These are phyloP conservation scores for Furcula furcula DNA, from an alignment of 2,888 invertebrate species.

Conservation along the genomic window DNA sequence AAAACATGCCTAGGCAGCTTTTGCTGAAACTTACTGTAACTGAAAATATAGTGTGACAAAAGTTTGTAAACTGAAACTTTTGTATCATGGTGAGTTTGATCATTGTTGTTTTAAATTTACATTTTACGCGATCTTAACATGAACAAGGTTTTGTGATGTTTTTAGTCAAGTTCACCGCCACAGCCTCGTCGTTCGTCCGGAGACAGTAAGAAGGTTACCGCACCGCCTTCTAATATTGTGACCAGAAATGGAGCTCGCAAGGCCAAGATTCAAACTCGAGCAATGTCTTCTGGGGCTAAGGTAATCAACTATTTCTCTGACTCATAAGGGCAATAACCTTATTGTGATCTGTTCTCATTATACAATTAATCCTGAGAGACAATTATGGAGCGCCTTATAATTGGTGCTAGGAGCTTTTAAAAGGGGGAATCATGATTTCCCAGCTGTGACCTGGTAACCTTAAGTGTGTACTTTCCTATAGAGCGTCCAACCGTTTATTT, in stretches of 20 bases:
- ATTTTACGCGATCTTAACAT: constrained; percentile 4
- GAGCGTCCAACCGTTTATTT: too few relatives aligned
- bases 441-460: too few relatives aligned
- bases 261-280: constrained; percentile 84
- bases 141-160: not conserved
- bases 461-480: too few relatives aligned
- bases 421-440: too few relatives aligned
- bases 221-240: constrained; percentile 71
- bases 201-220: constrained; percentile 57
- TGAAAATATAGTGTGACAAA: too few relatives aligned
- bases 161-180: constrained; percentile 33
- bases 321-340: constrained; percentile 10
- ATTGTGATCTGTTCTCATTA: too few relatives aligned
- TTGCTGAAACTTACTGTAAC: too few relatives aligned
- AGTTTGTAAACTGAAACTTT: not conserved
- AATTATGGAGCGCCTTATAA: too few relatives aligned
- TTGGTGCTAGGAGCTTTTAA: too few relatives aligned
- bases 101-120: constrained; percentile 20
- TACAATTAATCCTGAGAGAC: too few relatives aligned
- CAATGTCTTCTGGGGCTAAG: constrained; percentile 79
- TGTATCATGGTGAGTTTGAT: constrained; percentile 5
- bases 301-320: constrained; percentile 38
- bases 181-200: constrained; percentile 53
- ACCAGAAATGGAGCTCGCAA: constrained; percentile 84
- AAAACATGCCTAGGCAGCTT: too few relatives aligned